phyloP scores from a whole-genome alignment of 1,140 invertebrate genomes.

The Euura saliciscinereae region DNA sequence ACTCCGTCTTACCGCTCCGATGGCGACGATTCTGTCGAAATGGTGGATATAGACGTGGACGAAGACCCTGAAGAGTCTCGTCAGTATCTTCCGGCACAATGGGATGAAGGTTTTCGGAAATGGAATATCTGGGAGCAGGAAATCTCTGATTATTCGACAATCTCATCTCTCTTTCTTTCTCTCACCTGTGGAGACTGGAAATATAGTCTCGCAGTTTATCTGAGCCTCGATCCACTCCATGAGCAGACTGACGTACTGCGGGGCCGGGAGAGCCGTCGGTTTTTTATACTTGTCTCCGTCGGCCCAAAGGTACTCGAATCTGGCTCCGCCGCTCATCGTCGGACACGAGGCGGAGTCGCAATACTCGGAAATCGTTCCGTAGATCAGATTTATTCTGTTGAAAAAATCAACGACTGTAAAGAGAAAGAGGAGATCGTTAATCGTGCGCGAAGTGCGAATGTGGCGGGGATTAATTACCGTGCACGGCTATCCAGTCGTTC shows the following conservation, averaged over 20 bases:
- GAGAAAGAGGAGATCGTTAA: constrained; percentile 29
- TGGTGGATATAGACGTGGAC: constrained; percentile 98
- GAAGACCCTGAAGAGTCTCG: constrained; percentile 90
- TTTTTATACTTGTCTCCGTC: constrained; percentile 89
- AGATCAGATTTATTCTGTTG: constrained; percentile 93
- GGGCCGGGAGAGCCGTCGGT: constrained; percentile 86
- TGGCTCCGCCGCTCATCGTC: constrained; percentile 88
- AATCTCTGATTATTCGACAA: constrained; percentile 22
- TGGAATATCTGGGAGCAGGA: constrained; percentile 73
- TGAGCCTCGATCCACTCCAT: constrained; percentile 96
- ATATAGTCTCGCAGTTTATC: constrained; percentile 90
- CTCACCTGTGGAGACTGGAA: constrained; percentile 79
- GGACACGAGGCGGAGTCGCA: constrained; percentile 88
- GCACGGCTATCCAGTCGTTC: constrained; percentile 95
- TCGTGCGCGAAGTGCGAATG: neutral
- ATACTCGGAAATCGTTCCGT: constrained; percentile 88
- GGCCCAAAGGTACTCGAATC: constrained; percentile 94
- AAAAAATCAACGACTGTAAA: constrained; percentile 93
- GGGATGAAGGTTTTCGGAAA: constrained; percentile 87
- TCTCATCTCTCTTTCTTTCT: neutral
- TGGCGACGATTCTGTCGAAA: constrained; percentile 87
- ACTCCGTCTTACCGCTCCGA: constrained; percentile 78
- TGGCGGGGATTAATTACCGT: constrained; percentile 67
- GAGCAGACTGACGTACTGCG: constrained; percentile 83
- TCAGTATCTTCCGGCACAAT: constrained; percentile 88